These are phyloP conservation scores for Pseudopipra pipra DNA, from an alignment of 2,113 vertebrate species.

Conservation along the genomic window DNA sequence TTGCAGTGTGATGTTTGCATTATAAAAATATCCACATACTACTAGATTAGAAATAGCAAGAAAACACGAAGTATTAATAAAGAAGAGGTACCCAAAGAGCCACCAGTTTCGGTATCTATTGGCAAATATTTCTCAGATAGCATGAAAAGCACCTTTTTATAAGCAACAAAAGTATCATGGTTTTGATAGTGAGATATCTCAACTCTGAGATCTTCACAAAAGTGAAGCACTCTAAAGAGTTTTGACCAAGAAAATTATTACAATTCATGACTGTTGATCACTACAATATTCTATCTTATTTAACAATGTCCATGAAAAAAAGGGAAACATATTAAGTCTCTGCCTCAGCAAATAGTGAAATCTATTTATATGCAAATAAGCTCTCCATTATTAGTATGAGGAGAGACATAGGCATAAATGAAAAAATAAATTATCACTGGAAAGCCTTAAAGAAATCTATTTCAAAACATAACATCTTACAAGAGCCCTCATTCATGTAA, in stretches of 20 bases:
- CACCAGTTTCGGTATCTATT: background rate
- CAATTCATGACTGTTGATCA: conserved; percentile 62
- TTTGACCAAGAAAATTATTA: conserved; percentile 53
- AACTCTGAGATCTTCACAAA: background rate
- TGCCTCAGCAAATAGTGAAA: conserved; percentile 83
- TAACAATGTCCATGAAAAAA: conserved; percentile 37
- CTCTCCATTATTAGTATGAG: conserved; percentile 81
- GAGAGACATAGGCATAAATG: conserved; percentile 77
- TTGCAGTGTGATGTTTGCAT: background rate
- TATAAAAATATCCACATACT: background rate
- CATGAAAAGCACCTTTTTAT: background rate
- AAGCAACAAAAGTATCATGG: background rate
- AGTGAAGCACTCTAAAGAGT: background rate
- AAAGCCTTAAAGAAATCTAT: conserved; percentile 87
- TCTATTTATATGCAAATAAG: conserved; percentile 97
- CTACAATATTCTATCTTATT: conserved; percentile 52
- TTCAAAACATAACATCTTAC: conserved; percentile 85
- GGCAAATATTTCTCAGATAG: background rate
- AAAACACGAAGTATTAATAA: background rate
- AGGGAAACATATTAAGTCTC: conserved; percentile 57
- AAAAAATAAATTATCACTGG: conserved; percentile 87
- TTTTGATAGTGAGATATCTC: background rate
- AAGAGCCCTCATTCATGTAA: conserved; percentile 77
- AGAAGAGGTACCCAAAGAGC: background rate
- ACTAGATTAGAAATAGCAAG: background rate